phyloP scores from a whole-genome alignment of 2,797 vertebrate genomes.

The Hydrocynus forskahlii region DNA sequence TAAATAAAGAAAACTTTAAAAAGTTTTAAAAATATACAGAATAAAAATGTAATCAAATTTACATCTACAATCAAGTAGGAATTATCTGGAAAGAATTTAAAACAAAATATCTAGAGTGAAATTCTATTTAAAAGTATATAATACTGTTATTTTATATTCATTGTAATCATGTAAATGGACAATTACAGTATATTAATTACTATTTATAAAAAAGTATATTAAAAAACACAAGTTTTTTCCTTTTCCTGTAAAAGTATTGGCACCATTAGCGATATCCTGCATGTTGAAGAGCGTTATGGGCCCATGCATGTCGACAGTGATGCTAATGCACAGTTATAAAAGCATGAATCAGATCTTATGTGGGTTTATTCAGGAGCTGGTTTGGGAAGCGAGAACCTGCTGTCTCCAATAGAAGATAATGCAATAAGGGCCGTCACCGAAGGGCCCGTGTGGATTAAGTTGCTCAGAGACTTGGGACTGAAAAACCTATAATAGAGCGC shows the following conservation, averaged over 20 bases:
- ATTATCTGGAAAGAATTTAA: neutral
- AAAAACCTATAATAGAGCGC: constrained; percentile 29
- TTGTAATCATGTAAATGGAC: too few species aligned
- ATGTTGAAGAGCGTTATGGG: neutral
- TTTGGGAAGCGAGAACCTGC: neutral
- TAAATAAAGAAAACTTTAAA: too few species aligned
- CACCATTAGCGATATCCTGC: too few species aligned
- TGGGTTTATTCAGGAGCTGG: constrained; percentile 6
- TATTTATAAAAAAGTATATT: too few species aligned
- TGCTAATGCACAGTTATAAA: constrained; percentile 32
- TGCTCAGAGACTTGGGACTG: constrained; percentile 6
- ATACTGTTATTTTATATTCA: too few species aligned
- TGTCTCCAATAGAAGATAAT: constrained; percentile 32
- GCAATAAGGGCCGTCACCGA: constrained; percentile 27
- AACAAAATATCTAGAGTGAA: neutral
- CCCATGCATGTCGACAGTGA: constrained; percentile 19
- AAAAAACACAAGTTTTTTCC: too few species aligned
- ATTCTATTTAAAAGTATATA: neutral
- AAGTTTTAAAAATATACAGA: too few species aligned
- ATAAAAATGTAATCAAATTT: neutral
- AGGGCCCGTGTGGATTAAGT: constrained; percentile 30
- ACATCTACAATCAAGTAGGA: neutral
- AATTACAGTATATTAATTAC: too few species aligned
- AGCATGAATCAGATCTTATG: constrained; percentile 29
- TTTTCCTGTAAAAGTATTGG: too few species aligned